Conservation (phyloP, 2,797 vertebrate species). For the Craterocephalus amniculus region DNA sequence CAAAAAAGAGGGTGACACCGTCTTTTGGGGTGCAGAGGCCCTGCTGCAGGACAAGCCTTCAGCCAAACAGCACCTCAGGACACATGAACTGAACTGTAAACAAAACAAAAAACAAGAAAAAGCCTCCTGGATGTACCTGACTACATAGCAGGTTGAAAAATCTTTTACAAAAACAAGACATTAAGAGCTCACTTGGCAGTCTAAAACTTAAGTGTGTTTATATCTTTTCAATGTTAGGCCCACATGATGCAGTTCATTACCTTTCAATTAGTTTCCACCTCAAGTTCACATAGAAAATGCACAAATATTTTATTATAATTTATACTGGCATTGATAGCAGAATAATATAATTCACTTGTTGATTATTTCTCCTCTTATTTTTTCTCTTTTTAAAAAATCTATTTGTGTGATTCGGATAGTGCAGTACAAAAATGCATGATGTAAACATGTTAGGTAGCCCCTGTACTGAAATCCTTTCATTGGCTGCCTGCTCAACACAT, state of each 20-base stretch:
- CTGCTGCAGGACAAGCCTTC: conserved; percentile 12
- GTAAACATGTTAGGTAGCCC: no score
- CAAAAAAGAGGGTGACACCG: conserved; percentile 20
- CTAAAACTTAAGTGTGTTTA: not conserved
- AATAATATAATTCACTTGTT: not conserved
- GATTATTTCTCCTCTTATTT: no score
- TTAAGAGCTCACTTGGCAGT: not conserved
- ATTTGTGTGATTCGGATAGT: no score
- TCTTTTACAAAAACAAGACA: not conserved
- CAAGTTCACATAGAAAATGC: not conserved
- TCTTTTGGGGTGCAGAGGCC: conserved; percentile 11
- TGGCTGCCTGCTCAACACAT: no score
- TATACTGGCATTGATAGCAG: not conserved
- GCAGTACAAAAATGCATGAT: no score
- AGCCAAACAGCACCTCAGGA: conserved; percentile 19
- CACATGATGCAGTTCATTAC: not conserved
- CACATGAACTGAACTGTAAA: conserved; percentile 10
- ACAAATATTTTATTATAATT: not conserved
- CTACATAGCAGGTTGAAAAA: not conserved
- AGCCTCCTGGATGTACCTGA: not conserved
- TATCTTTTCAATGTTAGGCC: not conserved
- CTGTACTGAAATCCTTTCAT: no score
- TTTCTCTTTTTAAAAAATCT: no score
- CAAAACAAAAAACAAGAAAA: not conserved
- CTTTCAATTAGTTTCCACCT: not conserved